Evolutionary conservation across 2,113 vertebrate species (phyloP).

Genomic region (Vireo altiloquus): DNA sequence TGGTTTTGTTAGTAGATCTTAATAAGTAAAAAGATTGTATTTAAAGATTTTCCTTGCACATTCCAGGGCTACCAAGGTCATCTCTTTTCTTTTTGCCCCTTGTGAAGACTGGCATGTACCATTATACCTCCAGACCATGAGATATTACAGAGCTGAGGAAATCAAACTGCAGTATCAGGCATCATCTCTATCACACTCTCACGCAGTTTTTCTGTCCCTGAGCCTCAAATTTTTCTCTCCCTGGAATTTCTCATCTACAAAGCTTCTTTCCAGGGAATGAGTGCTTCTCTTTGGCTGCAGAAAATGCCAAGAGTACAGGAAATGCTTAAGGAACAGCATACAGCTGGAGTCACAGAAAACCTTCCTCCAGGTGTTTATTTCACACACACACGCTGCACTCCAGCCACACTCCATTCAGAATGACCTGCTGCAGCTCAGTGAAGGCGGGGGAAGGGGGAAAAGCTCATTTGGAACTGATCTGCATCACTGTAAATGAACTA

Average conservation of each 20-base stretch:
- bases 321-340: background rate
- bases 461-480: background rate
- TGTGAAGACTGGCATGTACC: background rate
- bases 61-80: background rate
- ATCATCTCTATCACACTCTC: background rate
- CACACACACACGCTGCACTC: accelerated
- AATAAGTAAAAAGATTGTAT: background rate
- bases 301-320: background rate
- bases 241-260: background rate
- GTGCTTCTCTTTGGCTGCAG: background rate
- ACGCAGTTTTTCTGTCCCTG: background rate
- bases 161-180: background rate
- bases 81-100: background rate
- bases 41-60: background rate
- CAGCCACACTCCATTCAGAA: background rate
- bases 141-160: background rate
- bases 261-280: background rate
- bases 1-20: background rate
- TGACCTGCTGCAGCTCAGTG: background rate
- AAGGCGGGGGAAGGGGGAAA: background rate
- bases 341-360: background rate
- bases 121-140: background rate
- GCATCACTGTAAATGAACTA: conserved; percentile 23
- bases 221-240: background rate
- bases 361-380: background rate